These are phyloP conservation scores for Noturus placidus DNA, from an alignment of 2,113 vertebrate genomes.

Conservation along the genomic window DNA sequence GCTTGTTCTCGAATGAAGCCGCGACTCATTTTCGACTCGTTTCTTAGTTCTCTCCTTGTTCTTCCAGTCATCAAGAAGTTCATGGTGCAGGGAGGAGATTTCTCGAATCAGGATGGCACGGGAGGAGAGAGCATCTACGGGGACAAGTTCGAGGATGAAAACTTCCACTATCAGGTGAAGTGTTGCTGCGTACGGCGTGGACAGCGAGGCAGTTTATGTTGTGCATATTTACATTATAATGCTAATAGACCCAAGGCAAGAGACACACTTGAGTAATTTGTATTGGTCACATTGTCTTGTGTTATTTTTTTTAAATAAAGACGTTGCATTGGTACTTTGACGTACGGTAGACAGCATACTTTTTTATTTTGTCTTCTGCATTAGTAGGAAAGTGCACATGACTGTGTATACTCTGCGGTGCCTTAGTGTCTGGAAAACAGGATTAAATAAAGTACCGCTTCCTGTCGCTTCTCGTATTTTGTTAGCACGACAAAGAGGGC, in stretches of 20 bases:
- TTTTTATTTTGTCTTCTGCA: no score
- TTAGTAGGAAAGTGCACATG: neutral
- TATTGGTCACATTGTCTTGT: neutral
- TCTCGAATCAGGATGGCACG: conserved; percentile 95
- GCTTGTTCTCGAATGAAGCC: no score
- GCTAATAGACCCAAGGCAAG: neutral
- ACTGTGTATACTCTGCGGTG: neutral
- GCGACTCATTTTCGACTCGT: neutral
- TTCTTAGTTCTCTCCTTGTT: neutral
- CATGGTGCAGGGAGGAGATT: conserved; percentile 97
- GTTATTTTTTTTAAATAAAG: neutral
- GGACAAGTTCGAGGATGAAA: conserved; percentile 98
- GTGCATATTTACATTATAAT: neutral
- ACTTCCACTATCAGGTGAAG: conserved; percentile 91
- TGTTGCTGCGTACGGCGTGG: no score
- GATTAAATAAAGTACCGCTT: conserved; percentile 7
- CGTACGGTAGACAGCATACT: no score
- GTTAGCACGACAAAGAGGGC: conserved; percentile 86
- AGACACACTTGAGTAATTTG: neutral
- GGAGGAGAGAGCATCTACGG: conserved; percentile 98
- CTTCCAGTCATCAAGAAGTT: conserved; percentile 92
- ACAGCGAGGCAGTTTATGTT: neutral
- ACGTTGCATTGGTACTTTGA: no score
- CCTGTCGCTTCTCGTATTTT: neutral
- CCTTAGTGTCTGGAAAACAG: neutral